Base-by-base conservation (phyloP, 1,140 invertebrate species). In the Acromyrmex charruanus region DNA sequence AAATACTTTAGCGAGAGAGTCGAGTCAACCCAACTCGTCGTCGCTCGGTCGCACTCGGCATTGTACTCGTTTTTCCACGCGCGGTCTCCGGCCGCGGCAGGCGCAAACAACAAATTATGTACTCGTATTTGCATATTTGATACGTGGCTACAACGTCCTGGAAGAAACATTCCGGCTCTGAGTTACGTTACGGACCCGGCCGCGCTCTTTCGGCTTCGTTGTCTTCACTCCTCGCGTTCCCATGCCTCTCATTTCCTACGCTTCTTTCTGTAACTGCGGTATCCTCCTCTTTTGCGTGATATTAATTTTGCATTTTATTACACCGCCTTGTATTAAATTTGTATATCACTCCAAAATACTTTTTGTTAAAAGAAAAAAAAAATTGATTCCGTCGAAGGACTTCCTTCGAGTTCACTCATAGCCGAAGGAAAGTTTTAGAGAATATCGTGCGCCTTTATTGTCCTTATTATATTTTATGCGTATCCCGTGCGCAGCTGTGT, bases 51-150 rank as follows among this genome's bases (percentile, higher is more conserved):
- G 49, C 80, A 28, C 72, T 61, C 71, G 35, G 68, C 87, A 89
- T 91, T 92, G 89, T 88, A 87, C 84, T 58, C 55, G 80, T 88
- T 88, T 90, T 91, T 90, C 88, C 77, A 72, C 84, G 69, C 61
- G 79, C 66, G 35, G 18, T 61, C 66, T 59, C 75, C n/a, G 65
- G 44, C 65, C 31, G 65, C 58, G 39, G 75, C 58, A 72, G 69
- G 88, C 85, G 89, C 86, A 87, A 89, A 88, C 87, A 89, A 93
- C 91, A 92, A 93, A 93, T 93, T 92, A 93, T 90, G 92, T 77
- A 87, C 88, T 87, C 77, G 81, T 87, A 93, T 93, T 93, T 92
- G 91, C 92, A 93, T 93, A 89, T 93, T 93, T 93, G 91, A 93
- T 93, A 91, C 90, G 88, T 89, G 80, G 91, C 79, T 89, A 92